A percentile compares a stretch with the other conserved stretches of the same genome.
Conservation (phyloP, 1,140 invertebrate species). For the Marisa cornuarietis region DNA sequence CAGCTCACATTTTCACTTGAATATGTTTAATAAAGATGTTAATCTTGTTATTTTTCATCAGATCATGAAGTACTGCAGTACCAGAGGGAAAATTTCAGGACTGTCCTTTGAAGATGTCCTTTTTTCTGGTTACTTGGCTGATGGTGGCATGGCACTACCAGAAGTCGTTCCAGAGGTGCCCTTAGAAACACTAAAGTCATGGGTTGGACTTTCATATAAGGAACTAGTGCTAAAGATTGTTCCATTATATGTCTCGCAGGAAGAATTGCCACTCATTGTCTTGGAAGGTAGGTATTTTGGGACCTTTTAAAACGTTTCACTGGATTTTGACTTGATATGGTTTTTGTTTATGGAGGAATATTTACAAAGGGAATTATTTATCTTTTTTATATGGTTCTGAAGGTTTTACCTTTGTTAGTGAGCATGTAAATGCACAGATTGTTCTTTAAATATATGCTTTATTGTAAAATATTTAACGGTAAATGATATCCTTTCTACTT, state of each 20-base stretch:
- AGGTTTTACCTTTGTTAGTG: background rate
- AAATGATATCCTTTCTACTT: background rate
- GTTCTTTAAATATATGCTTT: background rate
- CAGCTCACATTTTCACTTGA: too few species aligned
- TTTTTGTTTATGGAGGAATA: too few species aligned
- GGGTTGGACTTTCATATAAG: slow-evolving; percentile 61
- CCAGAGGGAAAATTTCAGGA: slow-evolving; percentile 55
- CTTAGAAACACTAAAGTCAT: slow-evolving; percentile 52
- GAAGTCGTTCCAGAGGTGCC: slow-evolving; percentile 60
- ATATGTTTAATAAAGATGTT: too few species aligned
- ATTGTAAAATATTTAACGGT: background rate
- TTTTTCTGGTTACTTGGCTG: slow-evolving; percentile 65
- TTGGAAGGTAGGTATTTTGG: slow-evolving; percentile 50
- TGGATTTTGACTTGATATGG: too few species aligned
- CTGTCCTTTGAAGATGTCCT: slow-evolving; percentile 65
- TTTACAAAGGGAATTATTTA: too few species aligned
- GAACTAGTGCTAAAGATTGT: slow-evolving; percentile 64
- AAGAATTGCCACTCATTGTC: slow-evolving; percentile 63
- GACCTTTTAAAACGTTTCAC: background rate
- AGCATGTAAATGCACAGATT: background rate
- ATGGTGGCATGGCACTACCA: slow-evolving; percentile 68
- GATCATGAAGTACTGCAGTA: slow-evolving; percentile 67
- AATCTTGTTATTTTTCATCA: too few species aligned
- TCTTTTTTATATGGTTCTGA: too few species aligned
- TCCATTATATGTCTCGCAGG: slow-evolving; percentile 60